Evolutionary conservation across 2,797 vertebrate genomes (phyloP), one percentile per base, ranked within the genome.

Genomic region (Gallinago solitaria): DNA sequence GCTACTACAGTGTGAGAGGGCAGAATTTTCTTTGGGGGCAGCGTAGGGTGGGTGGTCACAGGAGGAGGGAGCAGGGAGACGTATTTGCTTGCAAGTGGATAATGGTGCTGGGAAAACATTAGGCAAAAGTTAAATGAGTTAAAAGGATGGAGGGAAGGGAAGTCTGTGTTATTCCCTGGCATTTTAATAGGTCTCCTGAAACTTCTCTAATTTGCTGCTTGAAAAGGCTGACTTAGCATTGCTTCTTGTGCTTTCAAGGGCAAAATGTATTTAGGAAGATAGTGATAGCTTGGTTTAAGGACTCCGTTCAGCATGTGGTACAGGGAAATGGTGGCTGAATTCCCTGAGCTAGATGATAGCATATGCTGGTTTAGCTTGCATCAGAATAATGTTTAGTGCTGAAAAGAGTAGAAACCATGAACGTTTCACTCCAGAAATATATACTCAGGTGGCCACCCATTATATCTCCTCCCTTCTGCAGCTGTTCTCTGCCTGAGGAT

Each of bases 161-260:
- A 81, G 15, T 25, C 1, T 1, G 11, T 45, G 27, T 51, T 16
- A 56, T 70, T 56, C 77, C 51, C 6, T 57, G 56, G 78, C 30
- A 16, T 76, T 84, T 69, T 76, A 45, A 77, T 77, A 33, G 68
- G 54, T 74, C 93, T 88, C 83, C 51, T 82, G 89, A 80, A 93
- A 87, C 51, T 76, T 75, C 23, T 83, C 27, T 69, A 28, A 54
- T 94, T 87, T 4, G 27, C 75, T 0, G 0, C 70, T 82, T 63
- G 70, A 45, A 87, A 87, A 69, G 87, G 59, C 91, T 90, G 85
- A 35, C n/a, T 90, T 67, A 59, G 53, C 91, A 23, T 37, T 78
- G 53, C 86, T 83, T 15, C 15, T 77, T 57, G 71, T 80, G 80
- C 67, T 84, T 87, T 76, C 88, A 93, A 82, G 91, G 87, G 47